A percentile compares a stretch with the other conserved stretches of the same genome.
phyloP scores from a whole-genome alignment of 2,797 vertebrate species.

The Pipistrellus nathusii region DNA sequence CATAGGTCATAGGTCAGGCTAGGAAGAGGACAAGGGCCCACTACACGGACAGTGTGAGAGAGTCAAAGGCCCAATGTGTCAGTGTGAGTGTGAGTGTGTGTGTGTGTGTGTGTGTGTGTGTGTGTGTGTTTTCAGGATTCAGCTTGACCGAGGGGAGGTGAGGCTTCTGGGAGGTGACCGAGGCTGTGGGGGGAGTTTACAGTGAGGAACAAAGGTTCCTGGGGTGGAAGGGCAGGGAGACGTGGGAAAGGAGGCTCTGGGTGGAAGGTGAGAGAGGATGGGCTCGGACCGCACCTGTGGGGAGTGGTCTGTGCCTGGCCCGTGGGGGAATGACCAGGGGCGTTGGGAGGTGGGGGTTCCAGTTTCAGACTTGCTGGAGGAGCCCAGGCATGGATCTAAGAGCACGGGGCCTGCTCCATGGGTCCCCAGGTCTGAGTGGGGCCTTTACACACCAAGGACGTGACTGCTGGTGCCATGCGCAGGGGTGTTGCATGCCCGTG shows the following conservation, averaged over 20 bases:
- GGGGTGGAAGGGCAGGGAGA: not conserved
- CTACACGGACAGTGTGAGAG: not conserved
- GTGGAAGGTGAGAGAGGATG: not conserved
- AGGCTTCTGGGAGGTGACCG: not conserved
- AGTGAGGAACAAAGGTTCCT: not conserved
- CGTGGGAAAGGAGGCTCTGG: not conserved
- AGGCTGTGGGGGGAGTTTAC: not conserved
- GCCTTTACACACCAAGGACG: not conserved
- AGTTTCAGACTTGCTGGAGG: not conserved
- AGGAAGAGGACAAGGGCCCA: not conserved
- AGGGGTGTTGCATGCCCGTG: too few species aligned
- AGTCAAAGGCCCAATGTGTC: not conserved
- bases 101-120: too few species aligned
- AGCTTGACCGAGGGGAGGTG: not conserved
- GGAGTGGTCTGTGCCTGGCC: too few species aligned
- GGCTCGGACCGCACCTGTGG: not conserved
- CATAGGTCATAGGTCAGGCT: not conserved
- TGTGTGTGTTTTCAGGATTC: not conserved
- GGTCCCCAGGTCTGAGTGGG: accelerated
- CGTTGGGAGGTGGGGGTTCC: not conserved
- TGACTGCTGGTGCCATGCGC: not conserved
- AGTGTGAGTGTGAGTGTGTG: not conserved
- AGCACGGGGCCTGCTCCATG: not conserved
- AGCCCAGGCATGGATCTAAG: not conserved
- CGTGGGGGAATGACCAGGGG: not conserved